Conservation (phyloP, 2,888 invertebrate genomes). For the Sesamia inferens region DNA sequence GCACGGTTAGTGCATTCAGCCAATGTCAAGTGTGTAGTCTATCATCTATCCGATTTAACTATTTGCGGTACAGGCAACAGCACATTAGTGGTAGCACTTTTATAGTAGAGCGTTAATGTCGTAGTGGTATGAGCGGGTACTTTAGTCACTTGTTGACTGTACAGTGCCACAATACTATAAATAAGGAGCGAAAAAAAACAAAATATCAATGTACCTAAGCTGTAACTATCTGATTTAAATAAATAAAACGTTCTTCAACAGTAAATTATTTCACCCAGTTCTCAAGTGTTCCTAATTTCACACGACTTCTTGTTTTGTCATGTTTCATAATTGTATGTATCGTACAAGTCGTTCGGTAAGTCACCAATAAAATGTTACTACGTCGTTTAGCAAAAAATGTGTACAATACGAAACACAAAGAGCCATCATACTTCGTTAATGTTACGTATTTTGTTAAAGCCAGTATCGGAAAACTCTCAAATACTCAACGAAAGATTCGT, state of each 20-base stretch:
- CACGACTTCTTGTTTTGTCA: constrained; percentile 12
- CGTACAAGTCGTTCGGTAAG: constrained; percentile 36
- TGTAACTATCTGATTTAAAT: background rate
- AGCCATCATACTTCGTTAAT: constrained; percentile 42
- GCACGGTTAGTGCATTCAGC: no score
- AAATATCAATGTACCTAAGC: constrained; percentile 20
- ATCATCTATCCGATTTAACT: constrained; percentile 33
- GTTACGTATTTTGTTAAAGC: constrained; percentile 24
- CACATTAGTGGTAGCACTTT: background rate
- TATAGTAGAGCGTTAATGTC: background rate
- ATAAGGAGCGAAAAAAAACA: background rate
- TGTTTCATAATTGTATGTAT: constrained; percentile 17
- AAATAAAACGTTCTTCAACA: constrained; percentile 7
- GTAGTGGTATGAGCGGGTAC: background rate
- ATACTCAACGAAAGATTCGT: constrained; percentile 14
- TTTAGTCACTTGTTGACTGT: background rate
- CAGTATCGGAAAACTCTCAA: constrained; percentile 28
- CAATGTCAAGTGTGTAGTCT: no score
- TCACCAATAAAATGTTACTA: constrained; percentile 53
- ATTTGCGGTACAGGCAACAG: constrained; percentile 10
- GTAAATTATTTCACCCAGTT: background rate
- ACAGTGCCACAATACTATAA: constrained; percentile 1
- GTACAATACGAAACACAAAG: constrained; percentile 50
- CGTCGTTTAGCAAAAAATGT: constrained; percentile 46
- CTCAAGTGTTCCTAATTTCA: constrained; percentile 15